Evolutionary conservation across 2,888 invertebrate genomes (phyloP), one percentile per base, ranked within the genome.

Genomic region (Drosophila kanekoi): DNA sequence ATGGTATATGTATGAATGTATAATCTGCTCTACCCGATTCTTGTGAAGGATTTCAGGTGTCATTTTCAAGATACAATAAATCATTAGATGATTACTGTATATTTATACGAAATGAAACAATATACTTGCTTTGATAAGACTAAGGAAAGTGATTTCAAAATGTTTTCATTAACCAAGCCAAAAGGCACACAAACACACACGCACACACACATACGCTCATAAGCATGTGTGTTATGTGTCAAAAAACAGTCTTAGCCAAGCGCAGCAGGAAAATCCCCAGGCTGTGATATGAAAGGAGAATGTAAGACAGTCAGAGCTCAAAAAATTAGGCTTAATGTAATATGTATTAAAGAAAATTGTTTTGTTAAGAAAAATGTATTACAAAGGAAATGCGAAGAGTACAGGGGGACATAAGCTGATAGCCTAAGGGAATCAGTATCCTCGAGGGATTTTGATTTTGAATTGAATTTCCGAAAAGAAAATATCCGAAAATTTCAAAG

Each of bases 321-420:
- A 43, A 53, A 72, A 74, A 74, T 73, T 66, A 62, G 54, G 41
- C 78, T 61, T 71, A 74, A 83, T 77, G 62, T 53, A 61, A 83
- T 53, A 69, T 75, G 63, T 68, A 59, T 81, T 68, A 63, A 63
- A 83, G 72, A 65, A 65, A 77, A 80, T 80, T 80, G 60, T 49
- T 60, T 8, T 28, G 8, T 67, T 60, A 32, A 51, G 18, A 43
- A 52, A 37, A 33, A 63, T 28, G 33, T 13, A 53, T 16, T 16
- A 20, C 41, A 56, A 61, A 62, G 41, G 43, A 58, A 56, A 37
- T 13, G 18, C 37, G 3, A 8, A 18, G 1, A 35, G 16, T 35
- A 18, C 8, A 35, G 4, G n/a, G 9, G 33, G 5, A 37, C 8
- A 37, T 37, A 51, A 52, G 14, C 9, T 23, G 14, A 20, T 35